Percentiles rank a stretch among this genome's conserved stretches.
These are phyloP conservation scores for Austrolebias charrua DNA, from an alignment of 2,797 vertebrate species.

Conservation along the genomic window DNA sequence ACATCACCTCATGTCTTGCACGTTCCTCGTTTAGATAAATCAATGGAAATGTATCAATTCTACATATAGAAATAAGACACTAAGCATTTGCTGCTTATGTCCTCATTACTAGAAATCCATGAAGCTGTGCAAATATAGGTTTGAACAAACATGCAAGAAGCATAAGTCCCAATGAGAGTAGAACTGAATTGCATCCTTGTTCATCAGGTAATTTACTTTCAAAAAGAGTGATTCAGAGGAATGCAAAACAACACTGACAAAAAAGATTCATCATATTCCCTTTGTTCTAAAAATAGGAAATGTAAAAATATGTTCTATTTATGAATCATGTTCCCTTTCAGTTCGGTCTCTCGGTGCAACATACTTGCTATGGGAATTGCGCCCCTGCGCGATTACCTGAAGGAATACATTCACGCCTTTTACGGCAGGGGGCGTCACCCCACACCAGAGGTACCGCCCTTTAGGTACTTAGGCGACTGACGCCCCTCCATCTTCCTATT, in stretches of 20 bases:
- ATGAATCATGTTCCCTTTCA: no score
- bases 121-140: slow-evolving; percentile 13
- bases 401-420: no score
- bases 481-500: no score
- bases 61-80: neutral
- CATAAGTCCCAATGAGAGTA: slow-evolving; percentile 12
- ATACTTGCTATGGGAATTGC: no score
- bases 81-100: neutral
- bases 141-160: slow-evolving; percentile 18
- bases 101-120: neutral
- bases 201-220: slow-evolving; percentile 21
- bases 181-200: slow-evolving; percentile 14
- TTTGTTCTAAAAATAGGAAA: slow-evolving; percentile 28
- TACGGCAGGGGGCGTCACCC: no score
- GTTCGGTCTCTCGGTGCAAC: no score
- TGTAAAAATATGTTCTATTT: slow-evolving; percentile 1
- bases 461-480: no score
- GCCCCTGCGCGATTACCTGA: no score
- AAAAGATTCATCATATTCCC: slow-evolving; percentile 17
- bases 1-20: neutral
- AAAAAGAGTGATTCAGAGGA: slow-evolving; percentile 23
- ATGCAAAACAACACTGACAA: slow-evolving; percentile 9
- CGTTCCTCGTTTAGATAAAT: neutral
- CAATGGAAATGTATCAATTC: neutral
- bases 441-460: no score